Conservation (phyloP, 2,113 vertebrate species). For the Egretta garzetta region DNA sequence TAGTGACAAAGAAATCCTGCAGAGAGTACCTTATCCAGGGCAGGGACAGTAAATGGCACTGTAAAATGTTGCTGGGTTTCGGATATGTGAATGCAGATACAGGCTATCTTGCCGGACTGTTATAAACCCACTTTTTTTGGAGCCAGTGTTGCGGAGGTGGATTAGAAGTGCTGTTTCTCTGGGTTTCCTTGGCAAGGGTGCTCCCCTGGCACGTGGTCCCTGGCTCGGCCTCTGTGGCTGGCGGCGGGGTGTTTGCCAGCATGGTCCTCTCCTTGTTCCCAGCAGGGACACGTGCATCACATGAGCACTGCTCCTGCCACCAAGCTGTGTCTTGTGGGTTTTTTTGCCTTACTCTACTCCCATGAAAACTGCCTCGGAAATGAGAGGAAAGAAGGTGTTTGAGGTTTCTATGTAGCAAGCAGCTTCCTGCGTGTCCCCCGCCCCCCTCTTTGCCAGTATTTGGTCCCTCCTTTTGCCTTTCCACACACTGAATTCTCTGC, state of each 20-base stretch:
- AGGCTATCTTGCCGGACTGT: neutral
- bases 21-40: neutral
- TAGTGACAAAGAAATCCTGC: neutral
- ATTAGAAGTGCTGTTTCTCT: neutral
- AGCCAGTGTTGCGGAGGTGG: neutral
- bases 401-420: neutral
- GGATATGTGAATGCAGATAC: neutral
- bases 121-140: neutral
- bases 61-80: neutral
- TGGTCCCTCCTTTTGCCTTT: neutral
- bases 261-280: neutral
- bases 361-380: neutral
- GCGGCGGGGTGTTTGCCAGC: rapidly evolving
- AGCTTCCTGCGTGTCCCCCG: neutral
- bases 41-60: neutral
- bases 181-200: neutral
- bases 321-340: neutral
- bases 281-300: neutral
- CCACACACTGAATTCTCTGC: neutral
- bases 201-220: neutral
- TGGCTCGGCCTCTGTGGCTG: neutral
- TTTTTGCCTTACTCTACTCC: neutral
- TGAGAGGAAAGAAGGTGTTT: neutral
- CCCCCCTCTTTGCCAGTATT: neutral
- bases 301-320: neutral